phyloP scores from a whole-genome alignment of 2,888 invertebrate species.

The Icerya purchasi region DNA sequence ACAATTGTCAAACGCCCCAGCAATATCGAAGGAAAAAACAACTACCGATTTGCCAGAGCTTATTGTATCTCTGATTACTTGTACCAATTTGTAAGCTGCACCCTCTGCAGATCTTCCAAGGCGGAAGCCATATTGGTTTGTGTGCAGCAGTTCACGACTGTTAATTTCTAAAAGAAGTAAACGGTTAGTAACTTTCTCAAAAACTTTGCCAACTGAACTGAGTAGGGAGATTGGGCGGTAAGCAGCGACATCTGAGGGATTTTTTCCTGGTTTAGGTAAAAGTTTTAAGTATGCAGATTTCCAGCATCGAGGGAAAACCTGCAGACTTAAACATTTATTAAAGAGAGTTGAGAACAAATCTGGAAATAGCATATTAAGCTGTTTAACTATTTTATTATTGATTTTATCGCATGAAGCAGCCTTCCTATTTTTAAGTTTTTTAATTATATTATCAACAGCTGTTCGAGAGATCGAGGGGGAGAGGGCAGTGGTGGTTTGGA shows the following conservation, averaged over 20 bases:
- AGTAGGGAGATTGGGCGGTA: no score
- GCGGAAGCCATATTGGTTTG: background rate
- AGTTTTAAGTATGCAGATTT: background rate
- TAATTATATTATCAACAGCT: background rate
- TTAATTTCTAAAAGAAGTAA: background rate
- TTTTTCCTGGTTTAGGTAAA: background rate
- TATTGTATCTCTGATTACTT: background rate
- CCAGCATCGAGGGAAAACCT: background rate
- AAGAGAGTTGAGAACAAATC: background rate
- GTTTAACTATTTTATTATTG: background rate
- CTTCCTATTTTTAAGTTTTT: background rate
- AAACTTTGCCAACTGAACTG: no score
- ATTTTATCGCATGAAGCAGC: background rate
- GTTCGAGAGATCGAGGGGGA: no score
- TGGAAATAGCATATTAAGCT: background rate
- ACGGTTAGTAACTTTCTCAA: background rate
- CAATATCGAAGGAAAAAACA: background rate
- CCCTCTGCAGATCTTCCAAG: background rate
- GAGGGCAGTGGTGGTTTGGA: no score
- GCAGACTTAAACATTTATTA: background rate
- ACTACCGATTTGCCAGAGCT: background rate
- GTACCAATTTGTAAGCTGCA: background rate
- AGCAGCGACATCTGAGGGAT: background rate
- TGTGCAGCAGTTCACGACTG: background rate
- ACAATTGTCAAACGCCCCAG: background rate